A percentile compares a stretch with the other conserved stretches of the same genome.
Evolutionary conservation across 2,113 vertebrate species (phyloP).

Genomic region (Pangasianodon gigas): DNA sequence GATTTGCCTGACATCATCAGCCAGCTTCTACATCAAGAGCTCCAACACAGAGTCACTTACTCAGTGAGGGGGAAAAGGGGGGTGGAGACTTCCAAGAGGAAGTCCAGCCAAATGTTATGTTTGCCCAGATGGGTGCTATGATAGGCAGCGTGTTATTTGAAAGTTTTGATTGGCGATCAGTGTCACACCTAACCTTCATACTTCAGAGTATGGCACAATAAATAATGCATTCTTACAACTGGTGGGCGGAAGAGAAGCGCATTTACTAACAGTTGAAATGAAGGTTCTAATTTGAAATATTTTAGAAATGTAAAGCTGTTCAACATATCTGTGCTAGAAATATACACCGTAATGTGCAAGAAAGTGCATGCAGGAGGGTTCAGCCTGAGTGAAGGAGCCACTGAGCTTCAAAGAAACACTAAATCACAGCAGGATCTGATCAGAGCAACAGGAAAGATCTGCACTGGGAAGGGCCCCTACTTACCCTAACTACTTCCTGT

Average conservation of each 20-base stretch:
- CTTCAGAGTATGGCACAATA: not conserved
- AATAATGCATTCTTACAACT: not conserved
- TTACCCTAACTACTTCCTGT: slow-evolving; percentile 80
- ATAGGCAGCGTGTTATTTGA: not conserved
- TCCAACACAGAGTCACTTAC: not conserved
- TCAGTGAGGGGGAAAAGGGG: not conserved
- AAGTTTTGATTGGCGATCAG: not conserved
- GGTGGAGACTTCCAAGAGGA: slow-evolving; percentile 15
- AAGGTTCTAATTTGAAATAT: slow-evolving; percentile 3
- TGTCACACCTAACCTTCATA: not conserved
- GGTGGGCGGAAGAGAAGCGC: no score
- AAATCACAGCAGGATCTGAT: slow-evolving; percentile 70
- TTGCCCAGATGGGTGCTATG: slow-evolving; percentile 12
- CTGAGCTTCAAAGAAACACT: slow-evolving; percentile 20
- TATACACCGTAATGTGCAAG: not conserved
- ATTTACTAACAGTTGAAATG: not conserved
- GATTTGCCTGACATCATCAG: not conserved
- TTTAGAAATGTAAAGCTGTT: slow-evolving; percentile 31
- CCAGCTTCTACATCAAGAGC: not conserved
- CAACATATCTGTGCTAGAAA: not conserved
- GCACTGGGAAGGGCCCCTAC: slow-evolving; percentile 74
- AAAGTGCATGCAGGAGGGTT: slow-evolving; percentile 9
- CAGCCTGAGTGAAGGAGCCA: not conserved
- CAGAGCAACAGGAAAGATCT: slow-evolving; percentile 75
- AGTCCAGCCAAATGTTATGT: not conserved